phyloP scores from a whole-genome alignment of 2,888 invertebrate species.

The Cepaea hortensis region DNA sequence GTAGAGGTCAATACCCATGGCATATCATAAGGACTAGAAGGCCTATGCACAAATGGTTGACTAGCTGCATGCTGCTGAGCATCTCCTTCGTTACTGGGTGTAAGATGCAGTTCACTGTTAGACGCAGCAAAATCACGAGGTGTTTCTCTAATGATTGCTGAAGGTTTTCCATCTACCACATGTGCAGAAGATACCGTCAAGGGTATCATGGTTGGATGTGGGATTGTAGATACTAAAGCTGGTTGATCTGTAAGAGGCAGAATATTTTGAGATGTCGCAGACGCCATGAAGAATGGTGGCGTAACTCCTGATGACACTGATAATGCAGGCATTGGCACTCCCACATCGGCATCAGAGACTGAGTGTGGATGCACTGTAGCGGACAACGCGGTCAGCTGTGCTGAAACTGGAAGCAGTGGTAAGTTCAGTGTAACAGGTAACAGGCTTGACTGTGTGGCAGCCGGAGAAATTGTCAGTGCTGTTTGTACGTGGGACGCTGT shows the following conservation, averaged over 20 bases:
- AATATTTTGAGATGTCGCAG: too few species aligned
- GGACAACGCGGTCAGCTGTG: neutral
- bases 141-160: too few species aligned
- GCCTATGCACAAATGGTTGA: neutral
- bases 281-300: too few species aligned
- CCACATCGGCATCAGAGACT: neutral
- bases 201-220: neutral
- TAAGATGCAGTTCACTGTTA: neutral
- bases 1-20: constrained; percentile 26
- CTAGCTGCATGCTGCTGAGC: too few species aligned
- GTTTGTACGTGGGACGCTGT: too few species aligned
- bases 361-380: neutral
- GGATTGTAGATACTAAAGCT: neutral
- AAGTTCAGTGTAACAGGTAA: neutral
- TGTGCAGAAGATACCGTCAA: too few species aligned
- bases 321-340: too few species aligned
- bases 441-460: neutral
- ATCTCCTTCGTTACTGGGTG: neutral
- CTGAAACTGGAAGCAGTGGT: neutral
- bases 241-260: too few species aligned
- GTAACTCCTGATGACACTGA: too few species aligned
- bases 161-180: too few species aligned
- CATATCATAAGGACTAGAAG: neutral
- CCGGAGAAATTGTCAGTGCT: neutral
- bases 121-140: too few species aligned